A percentile compares a stretch with the other conserved stretches of the same genome.
phyloP scores from a whole-genome alignment of 2,888 invertebrate species.

The Dromius quadrimaculatus region DNA sequence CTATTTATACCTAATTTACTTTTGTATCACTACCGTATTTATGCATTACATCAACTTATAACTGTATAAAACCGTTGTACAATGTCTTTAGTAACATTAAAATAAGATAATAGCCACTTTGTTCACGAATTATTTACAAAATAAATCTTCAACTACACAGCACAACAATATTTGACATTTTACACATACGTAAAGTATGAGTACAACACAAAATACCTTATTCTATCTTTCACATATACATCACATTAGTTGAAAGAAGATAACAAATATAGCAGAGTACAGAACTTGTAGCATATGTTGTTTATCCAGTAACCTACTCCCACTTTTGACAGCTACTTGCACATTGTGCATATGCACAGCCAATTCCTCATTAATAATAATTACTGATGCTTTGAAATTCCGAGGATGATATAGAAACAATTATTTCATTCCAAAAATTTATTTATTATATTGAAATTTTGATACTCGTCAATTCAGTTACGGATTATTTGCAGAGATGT shows the following conservation, averaged over 20 bases:
- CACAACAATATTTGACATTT: slow-evolving; percentile 51
- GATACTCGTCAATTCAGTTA: too few relatives aligned
- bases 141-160: slow-evolving; percentile 46
- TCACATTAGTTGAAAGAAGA: slow-evolving; percentile 9
- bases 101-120: neutral
- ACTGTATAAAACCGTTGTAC: slow-evolving; percentile 5
- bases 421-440: too few relatives aligned
- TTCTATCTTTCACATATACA: neutral
- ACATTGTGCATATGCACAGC: slow-evolving; percentile 19
- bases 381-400: too few relatives aligned
- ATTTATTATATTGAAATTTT: too few relatives aligned
- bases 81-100: neutral
- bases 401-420: too few relatives aligned
- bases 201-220: neutral
- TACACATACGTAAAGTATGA: slow-evolving; percentile 24
- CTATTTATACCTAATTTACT: slow-evolving; percentile 9
- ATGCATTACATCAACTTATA: neutral
- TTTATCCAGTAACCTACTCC: slow-evolving; percentile 50
- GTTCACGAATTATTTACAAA: slow-evolving; percentile 34
- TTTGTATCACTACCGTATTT: neutral
- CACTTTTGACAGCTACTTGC: slow-evolving; percentile 43
- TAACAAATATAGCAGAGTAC: neutral
- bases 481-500: too few relatives aligned
- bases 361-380: too few relatives aligned
- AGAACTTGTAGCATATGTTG: slow-evolving; percentile 33